phyloP scores from a whole-genome alignment of 2,797 vertebrate genomes.

The Neostethus bicornis region DNA sequence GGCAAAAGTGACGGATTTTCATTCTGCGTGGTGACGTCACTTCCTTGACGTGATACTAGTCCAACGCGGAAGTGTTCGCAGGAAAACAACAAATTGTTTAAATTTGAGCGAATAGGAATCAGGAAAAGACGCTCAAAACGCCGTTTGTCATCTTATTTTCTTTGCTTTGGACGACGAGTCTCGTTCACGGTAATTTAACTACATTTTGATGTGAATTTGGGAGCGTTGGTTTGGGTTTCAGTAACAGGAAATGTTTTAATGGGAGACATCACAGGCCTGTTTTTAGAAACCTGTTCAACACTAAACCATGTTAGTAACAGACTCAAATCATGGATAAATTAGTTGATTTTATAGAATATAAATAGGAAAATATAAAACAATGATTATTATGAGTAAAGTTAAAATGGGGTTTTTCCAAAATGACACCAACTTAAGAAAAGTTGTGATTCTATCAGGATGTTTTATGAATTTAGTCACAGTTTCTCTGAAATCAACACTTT shows the following conservation, averaged over 20 bases:
- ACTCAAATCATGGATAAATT: too few relatives aligned
- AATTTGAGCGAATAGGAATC: slow-evolving; percentile 17
- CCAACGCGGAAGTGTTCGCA: slow-evolving; percentile 70
- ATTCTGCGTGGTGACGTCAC: slow-evolving; percentile 36
- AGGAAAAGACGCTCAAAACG: slow-evolving; percentile 19
- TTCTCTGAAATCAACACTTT: too few relatives aligned
- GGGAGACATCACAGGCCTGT: too few relatives aligned
- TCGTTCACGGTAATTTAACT: slow-evolving; percentile 49
- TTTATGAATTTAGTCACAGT: too few relatives aligned
- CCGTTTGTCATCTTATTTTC: not conserved
- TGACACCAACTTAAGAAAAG: too few relatives aligned
- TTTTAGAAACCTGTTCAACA: too few relatives aligned
- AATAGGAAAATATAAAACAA: too few relatives aligned
- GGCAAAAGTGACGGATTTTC: not conserved
- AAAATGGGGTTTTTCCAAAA: not conserved
- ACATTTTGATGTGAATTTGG: rapidly evolving
- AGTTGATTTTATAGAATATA: too few relatives aligned
- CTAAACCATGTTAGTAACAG: too few relatives aligned
- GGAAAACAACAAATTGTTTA: slow-evolving; percentile 68
- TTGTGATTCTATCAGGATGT: too few relatives aligned
- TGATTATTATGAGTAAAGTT: not conserved
- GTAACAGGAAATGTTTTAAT: not conserved
- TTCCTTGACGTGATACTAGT: slow-evolving; percentile 61
- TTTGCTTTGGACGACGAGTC: not conserved
- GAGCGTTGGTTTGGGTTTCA: not conserved